Evolutionary conservation across 1,140 invertebrate genomes (phyloP).

Genomic region (Drosophila littoralis): DNA sequence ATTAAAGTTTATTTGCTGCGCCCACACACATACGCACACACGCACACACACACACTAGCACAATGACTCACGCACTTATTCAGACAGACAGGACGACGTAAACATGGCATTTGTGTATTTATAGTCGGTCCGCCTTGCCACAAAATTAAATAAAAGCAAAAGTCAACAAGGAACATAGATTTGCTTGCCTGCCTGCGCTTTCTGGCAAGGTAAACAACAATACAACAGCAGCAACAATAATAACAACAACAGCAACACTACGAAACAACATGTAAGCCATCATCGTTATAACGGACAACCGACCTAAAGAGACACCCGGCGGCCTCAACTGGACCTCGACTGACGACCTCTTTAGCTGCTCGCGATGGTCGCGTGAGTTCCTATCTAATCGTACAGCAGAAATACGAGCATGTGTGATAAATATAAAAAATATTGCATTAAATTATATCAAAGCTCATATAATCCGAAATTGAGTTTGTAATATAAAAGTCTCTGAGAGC

Average conservation of each 20-base stretch:
- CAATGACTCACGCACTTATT: conserved; percentile 17
- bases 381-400: neutral
- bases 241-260: conserved; percentile 33
- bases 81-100: conserved; percentile 28
- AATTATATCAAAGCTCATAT: too few species aligned
- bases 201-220: conserved; percentile 75
- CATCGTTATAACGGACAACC: conserved; percentile 73
- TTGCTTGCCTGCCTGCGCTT: conserved; percentile 64
- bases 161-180: conserved; percentile 82
- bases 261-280: conserved; percentile 71
- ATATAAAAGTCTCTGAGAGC: too few species aligned
- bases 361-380: conserved; percentile 39
- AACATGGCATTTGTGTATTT: conserved; percentile 71
- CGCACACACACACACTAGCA: neutral
- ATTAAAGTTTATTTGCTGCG: conserved; percentile 79
- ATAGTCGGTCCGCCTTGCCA: conserved; percentile 72
- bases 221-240: conserved; percentile 5
- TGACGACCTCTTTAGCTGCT: conserved; percentile 24
- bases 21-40: conserved; percentile 52
- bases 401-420: too few species aligned
- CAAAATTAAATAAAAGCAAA: conserved; percentile 83
- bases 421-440: too few species aligned
- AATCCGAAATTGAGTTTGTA: too few species aligned
- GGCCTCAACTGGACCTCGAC: conserved; percentile 31
- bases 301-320: conserved; percentile 46